Base-by-base conservation (phyloP, 2,888 invertebrate species). In the Epistrophe eligans region DNA sequence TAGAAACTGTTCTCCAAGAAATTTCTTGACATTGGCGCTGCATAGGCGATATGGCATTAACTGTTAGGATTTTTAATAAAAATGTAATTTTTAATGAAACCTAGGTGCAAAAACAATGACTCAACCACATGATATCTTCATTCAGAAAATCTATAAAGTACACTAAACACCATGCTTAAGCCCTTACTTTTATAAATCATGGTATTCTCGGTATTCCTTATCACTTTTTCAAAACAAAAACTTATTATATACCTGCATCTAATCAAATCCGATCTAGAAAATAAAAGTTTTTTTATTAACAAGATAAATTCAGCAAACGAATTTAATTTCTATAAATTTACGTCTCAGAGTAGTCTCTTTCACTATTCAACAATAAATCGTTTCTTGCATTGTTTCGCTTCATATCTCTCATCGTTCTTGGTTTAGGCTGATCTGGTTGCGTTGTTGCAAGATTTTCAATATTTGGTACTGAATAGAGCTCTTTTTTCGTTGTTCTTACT, bases 361-460 rank as follows among this genome's bases (percentile, higher is more conserved):
- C 77, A 19, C 13, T 64, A 52, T 77, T 74, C n/a, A 82, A 48
- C 24, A 73, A 55, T 17, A 82, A 70, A 74, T 85, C 82, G 32
- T 67, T 85, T 10, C 40, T 73, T 4, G 85, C 85, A 38, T 79
- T 82, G 43, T 85, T 85, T 57, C 85, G 73, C 55, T 89, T 90
- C 82, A 90, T 90, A 58, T 90, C 90, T 35, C 90, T 89, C 84
- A 89, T 79, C 32, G 90, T 89, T 77, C 88, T 79, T 73, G 90
- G 88, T 55, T 90, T 89, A 3, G 57, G 77, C 10, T 77, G 58
- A 52, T 84, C 77, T 52, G 85, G 73, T 8, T 77, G 60, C 45
- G 43, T 45, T 15, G 89, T 89, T 60, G 89, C 48, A 0, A 89
- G 89, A 89, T 90, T 90, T n/a, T 90, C 88, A 70, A 89, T 89